A percentile compares a stretch with the other conserved stretches of the same genome.
Conservation (phyloP, 1,140 invertebrate genomes). For the Camponotus vicinus region DNA sequence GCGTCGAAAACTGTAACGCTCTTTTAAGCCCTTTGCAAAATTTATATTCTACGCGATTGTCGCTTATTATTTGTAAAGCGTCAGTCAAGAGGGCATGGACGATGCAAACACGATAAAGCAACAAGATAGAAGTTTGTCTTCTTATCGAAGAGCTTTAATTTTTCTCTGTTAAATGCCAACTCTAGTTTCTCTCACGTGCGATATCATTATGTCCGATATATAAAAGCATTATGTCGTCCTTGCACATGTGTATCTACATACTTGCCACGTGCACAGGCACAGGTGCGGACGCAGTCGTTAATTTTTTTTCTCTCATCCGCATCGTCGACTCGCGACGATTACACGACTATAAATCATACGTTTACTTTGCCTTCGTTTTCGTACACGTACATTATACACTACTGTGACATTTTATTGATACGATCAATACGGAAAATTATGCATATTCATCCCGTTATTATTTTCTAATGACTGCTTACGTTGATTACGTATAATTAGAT, state of each 20-base stretch:
- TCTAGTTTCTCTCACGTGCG: not conserved
- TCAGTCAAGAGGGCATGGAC: not conserved
- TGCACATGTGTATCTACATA: constrained; percentile 7
- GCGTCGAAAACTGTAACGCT: not conserved
- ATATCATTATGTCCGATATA: not conserved
- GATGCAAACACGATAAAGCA: not conserved
- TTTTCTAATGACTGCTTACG: constrained; percentile 17
- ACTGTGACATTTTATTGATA: constrained; percentile 51
- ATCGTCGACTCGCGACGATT: constrained; percentile 49
- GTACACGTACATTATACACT: constrained; percentile 1
- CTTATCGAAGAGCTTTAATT: constrained; percentile 19
- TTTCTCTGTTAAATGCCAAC: constrained; percentile 8
- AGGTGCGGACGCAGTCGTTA: constrained; percentile 55
- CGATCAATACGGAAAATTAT: constrained; percentile 15
- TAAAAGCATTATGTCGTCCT: constrained; percentile 33
- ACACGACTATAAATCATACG: constrained; percentile 54
- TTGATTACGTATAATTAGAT: constrained; percentile 25
- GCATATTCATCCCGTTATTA: constrained; percentile 13
- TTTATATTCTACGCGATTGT: constrained; percentile 10
- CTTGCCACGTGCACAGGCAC: constrained; percentile 48
- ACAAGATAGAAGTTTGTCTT: not conserved
- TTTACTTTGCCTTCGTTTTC: constrained; percentile 38
- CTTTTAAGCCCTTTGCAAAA: not conserved
- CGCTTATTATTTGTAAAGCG: not conserved
- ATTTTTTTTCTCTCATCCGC: constrained; percentile 32